Evolutionary conservation across 2,888 invertebrate species (phyloP), one percentile per base, ranked within the genome.

Genomic region (Yponomeuta sedellus): DNA sequence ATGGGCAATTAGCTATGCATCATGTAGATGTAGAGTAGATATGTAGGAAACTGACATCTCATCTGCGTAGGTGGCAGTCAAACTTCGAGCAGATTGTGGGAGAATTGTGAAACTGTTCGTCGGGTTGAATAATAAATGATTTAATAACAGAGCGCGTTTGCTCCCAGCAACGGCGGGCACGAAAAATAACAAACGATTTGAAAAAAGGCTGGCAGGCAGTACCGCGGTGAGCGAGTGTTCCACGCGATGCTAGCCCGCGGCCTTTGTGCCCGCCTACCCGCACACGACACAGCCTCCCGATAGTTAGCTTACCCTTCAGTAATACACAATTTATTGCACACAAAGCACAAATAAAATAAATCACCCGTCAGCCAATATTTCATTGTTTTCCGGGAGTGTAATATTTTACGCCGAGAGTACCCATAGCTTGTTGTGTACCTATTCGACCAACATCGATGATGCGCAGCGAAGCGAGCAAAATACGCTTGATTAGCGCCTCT

Each of bases 91-190:
- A 76, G 80, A 77, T 83, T 83, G 86, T 88, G 86, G 86, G 88
- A 86, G 87, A 87, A 86, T 86, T 85, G 84, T 84, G 80, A 88
- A 89, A 90, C 89, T 86, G 86, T 87, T 90, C 88, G 87, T 83
- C 84, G 86, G 78, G 78, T 78, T 89, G 89, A 89, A 90, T 90
- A 90, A 91, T 90, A 90, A 89, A 90, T 90, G 88, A 89, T 88
- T 90, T 90, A 88, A 89, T 90, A 90, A 90, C 89, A 88, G 84
- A 81, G 83, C 83, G 82, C 82, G 86, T 86, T 86, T 86, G 85
- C 85, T 86, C 82, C 85, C 84, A 83, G 75, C 78, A 25, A 25
- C 80, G 82, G 81, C 82, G 79, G 78, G 80, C 78, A 83, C 83
- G 79, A 88, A 88, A 89, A 90, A 89, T 86, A 87, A 88, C 86